Percentiles rank a stretch among this genome's conserved stretches.
These are phyloP conservation scores for Erebia palarica DNA, from an alignment of 2,888 invertebrate species.

Conservation along the genomic window DNA sequence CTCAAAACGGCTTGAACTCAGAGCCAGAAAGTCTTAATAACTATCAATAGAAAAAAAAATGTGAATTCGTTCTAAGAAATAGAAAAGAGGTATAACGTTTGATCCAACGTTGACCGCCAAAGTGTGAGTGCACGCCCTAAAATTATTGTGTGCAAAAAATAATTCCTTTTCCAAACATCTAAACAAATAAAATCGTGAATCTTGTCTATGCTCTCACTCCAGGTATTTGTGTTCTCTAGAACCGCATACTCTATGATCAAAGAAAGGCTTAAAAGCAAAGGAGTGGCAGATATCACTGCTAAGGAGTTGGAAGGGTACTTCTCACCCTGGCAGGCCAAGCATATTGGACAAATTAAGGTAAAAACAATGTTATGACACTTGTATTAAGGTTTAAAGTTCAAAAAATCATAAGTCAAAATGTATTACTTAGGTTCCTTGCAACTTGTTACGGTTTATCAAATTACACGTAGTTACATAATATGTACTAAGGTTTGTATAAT, in stretches of 20 bases:
- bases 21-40: too few relatives aligned
- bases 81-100: slow-evolving; percentile 46
- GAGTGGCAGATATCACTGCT: slow-evolving; percentile 88
- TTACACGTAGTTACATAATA: too few relatives aligned
- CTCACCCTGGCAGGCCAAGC: slow-evolving; percentile 93
- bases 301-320: slow-evolving; percentile 91
- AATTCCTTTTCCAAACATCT: slow-evolving; percentile 21
- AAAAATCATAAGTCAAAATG: neutral
- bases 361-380: slow-evolving; percentile 35
- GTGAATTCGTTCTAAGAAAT: slow-evolving; percentile 18
- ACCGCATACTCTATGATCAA: slow-evolving; percentile 92
- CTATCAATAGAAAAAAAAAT: neutral
- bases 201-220: slow-evolving; percentile 79
- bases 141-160: slow-evolving; percentile 26
- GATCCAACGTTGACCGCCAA: slow-evolving; percentile 40
- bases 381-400: slow-evolving; percentile 2
- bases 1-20: too few relatives aligned
- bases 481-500: too few relatives aligned
- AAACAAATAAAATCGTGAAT: slow-evolving; percentile 47
- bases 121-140: slow-evolving; percentile 51
- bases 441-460: too few relatives aligned
- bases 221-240: slow-evolving; percentile 95
- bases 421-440: too few relatives aligned
- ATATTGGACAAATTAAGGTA: slow-evolving; percentile 89
- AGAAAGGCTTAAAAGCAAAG: slow-evolving; percentile 89